A percentile compares a stretch with the other conserved stretches of the same genome.
phyloP scores from a whole-genome alignment of 2,888 invertebrate species.

The Leptogaster cylindrica region DNA sequence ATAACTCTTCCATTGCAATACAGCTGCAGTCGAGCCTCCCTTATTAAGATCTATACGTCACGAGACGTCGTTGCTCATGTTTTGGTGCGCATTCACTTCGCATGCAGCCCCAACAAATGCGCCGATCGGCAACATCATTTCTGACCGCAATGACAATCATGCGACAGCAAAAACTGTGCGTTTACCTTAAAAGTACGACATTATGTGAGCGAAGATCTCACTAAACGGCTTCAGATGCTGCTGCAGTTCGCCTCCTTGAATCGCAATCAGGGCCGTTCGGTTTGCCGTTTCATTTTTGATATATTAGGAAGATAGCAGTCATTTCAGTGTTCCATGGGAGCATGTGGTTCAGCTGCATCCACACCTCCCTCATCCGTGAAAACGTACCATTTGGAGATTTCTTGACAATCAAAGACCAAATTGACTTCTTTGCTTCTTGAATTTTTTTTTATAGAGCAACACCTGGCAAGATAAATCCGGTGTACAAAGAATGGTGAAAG shows the following conservation, averaged over 20 bases:
- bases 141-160: constrained; percentile 30
- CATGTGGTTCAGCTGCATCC: neutral
- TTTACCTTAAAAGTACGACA: constrained; percentile 31
- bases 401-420: neutral
- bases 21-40: constrained; percentile 1
- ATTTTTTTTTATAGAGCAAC: neutral
- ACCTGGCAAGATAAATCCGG: constrained; percentile 24
- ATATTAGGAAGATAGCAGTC: constrained; percentile 34
- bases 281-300: constrained; percentile 17
- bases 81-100: constrained; percentile 21
- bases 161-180: constrained; percentile 26
- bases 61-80: constrained; percentile 18
- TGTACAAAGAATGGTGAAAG: constrained; percentile 40
- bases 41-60: constrained; percentile 31
- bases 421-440: neutral
- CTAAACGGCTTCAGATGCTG: constrained; percentile 23
- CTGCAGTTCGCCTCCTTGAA: constrained; percentile 15
- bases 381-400: constrained; percentile 7
- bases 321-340: neutral
- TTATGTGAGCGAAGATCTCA: constrained; percentile 37
- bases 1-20: neutral
- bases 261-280: constrained; percentile 16
- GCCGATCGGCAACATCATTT: constrained; percentile 18
- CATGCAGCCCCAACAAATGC: constrained; percentile 9
- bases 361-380: constrained; percentile 3